These are phyloP conservation scores for Nezara viridula DNA, from an alignment of 2,888 invertebrate genomes.

Conservation along the genomic window DNA sequence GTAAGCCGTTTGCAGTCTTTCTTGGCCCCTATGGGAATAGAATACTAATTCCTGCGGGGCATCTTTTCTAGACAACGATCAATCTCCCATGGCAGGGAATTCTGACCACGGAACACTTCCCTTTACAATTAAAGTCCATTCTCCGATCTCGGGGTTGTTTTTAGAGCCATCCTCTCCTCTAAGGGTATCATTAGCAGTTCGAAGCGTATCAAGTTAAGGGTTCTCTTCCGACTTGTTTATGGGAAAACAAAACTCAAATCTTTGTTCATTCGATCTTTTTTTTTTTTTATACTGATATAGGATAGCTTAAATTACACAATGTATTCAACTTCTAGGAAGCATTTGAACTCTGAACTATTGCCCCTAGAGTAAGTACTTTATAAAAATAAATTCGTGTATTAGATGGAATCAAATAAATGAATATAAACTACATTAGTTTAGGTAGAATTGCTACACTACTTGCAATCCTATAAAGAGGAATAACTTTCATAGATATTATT, in stretches of 20 bases:
- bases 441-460: too few relatives aligned
- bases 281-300: too few relatives aligned
- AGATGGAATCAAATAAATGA: too few relatives aligned
- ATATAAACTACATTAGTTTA: too few relatives aligned
- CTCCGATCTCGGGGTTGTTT: neutral
- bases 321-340: too few relatives aligned
- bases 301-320: too few relatives aligned
- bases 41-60: slow-evolving; percentile 21
- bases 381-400: too few relatives aligned
- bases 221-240: neutral
- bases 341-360: too few relatives aligned
- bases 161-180: neutral
- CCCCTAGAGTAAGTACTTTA: too few relatives aligned
- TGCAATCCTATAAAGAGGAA: too few relatives aligned
- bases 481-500: too few relatives aligned
- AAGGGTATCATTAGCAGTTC: neutral
- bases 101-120: slow-evolving; percentile 9
- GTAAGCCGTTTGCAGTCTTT: neutral
- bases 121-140: slow-evolving; percentile 35
- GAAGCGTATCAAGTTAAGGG: neutral
- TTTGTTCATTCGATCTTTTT: neutral
- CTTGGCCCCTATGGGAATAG: neutral
- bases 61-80: slow-evolving; percentile 18
- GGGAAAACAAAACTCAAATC: neutral
- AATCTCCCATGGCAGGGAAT: slow-evolving; percentile 4